Base-by-base conservation (phyloP, 37 sponge, comb jelly and placozoan genomes). In the Diacarnus erythraeanus region DNA sequence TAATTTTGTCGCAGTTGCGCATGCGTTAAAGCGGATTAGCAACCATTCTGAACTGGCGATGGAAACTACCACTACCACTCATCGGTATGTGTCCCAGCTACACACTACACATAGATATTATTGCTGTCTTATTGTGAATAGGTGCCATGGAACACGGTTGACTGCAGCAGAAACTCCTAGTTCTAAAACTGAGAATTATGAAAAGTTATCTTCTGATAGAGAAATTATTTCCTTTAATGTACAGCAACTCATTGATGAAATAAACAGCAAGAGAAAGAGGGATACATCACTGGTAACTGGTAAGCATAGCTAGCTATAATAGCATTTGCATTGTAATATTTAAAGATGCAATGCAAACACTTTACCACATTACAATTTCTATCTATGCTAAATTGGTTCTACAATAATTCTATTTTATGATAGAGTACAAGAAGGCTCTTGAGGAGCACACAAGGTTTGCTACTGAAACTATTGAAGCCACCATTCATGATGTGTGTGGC, bases 181-280 rank as follows among this genome's bases (percentile, higher is more conserved):
- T 18, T 30, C 66, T n/a, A 10, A 54, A 17, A 27, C 18, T 4
- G 60, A 59, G 26, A 10, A 35, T 65, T 2, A 38, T 38, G 71
- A 71, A 1, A 71, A 38, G 42, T 71, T 71, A 23, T 40, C 71
- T 3, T 64, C 74, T 65, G 40, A 59, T 1, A 38, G 65, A 51
- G 75, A 74, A 42, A 10, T 69, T 33, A 37, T 77, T 36, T 42
- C 67, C 12, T 70, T 77, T 34, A 76, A n/a, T 78, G 9, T 79
- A 15, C 61, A 91, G 42, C 71, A 87, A 35, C 36, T 91, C 3
- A 72, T 91, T n/a, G 42, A 47, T 37, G 92, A 86, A 5, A 54
- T 91, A 1, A 91, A 91, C 58, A 56, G 80, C 37, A 91, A 91
- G 75, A 78, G 92, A 38, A 83, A 86, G 30, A 70, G 92, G 44